Percentiles rank a stretch among this genome's conserved stretches.
Conservation (phyloP, 2,113 vertebrate genomes). For the Spizaetus ornatus region DNA sequence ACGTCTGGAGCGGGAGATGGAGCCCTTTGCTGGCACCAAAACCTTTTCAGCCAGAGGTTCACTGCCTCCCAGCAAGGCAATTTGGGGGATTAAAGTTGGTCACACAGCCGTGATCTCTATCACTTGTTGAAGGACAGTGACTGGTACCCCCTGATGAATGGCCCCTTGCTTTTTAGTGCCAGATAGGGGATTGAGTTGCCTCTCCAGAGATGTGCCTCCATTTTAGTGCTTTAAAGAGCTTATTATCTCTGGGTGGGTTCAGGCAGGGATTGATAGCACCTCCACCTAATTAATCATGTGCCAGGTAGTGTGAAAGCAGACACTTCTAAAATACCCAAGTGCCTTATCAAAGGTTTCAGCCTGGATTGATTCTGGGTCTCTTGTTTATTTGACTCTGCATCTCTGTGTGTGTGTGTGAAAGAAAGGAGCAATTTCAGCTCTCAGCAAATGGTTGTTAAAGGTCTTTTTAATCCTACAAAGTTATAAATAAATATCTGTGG, state of each 20-base stretch:
- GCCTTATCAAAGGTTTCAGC: conserved; percentile 20
- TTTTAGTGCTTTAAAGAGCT: background rate
- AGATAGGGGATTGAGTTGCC: background rate
- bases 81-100: background rate
- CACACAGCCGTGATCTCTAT: background rate
- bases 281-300: background rate
- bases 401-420: background rate
- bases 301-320: background rate
- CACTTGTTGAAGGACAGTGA: background rate
- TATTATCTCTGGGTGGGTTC: background rate
- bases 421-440: background rate
- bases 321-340: background rate
- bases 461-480: background rate
- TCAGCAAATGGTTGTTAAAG: conserved; percentile 5
- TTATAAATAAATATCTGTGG: background rate
- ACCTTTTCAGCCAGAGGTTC: background rate
- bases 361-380: background rate
- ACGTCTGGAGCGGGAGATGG: background rate
- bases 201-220: background rate
- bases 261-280: background rate
- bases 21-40: background rate
- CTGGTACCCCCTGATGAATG: background rate
- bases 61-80: background rate
- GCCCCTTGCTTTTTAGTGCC: background rate
- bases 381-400: conserved; percentile 6